A percentile compares a stretch with the other conserved stretches of the same genome.
Conservation (phyloP, 2,797 vertebrate species). For the Macropus fuliginosus region DNA sequence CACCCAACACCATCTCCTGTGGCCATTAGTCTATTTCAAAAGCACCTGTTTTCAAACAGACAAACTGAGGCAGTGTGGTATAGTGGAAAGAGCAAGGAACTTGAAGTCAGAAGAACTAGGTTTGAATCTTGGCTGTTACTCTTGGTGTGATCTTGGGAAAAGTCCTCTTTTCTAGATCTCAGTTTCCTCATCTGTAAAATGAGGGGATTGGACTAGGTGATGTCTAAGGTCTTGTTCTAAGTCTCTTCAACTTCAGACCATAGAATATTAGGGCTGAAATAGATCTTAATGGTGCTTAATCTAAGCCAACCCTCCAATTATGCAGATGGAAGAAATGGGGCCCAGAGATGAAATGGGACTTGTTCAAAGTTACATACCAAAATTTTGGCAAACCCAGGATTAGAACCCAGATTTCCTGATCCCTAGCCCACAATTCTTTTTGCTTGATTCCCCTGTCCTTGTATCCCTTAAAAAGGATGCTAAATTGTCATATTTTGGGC, state of each 20-base stretch:
- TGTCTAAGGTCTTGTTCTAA: neutral
- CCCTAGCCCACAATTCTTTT: neutral
- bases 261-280: neutral
- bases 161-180: neutral
- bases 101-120: neutral
- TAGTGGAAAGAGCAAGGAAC: no score
- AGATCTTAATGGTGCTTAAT: neutral
- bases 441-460: neutral
- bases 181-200: neutral
- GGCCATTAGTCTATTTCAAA: neutral
- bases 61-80: neutral
- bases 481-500: neutral
- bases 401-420: neutral
- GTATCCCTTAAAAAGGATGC: neutral
- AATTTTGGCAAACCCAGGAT: neutral
- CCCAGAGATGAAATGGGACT: neutral
- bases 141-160: neutral
- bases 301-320: neutral
- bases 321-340: neutral
- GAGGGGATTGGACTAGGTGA: neutral
- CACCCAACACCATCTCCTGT: neutral
- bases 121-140: no score
- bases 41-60: neutral
- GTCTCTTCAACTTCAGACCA: neutral
- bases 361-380: neutral